Percentiles rank a stretch among this genome's conserved stretches.
phyloP scores from a whole-genome alignment of 2,113 vertebrate species.

The Saimiri boliviensis region DNA sequence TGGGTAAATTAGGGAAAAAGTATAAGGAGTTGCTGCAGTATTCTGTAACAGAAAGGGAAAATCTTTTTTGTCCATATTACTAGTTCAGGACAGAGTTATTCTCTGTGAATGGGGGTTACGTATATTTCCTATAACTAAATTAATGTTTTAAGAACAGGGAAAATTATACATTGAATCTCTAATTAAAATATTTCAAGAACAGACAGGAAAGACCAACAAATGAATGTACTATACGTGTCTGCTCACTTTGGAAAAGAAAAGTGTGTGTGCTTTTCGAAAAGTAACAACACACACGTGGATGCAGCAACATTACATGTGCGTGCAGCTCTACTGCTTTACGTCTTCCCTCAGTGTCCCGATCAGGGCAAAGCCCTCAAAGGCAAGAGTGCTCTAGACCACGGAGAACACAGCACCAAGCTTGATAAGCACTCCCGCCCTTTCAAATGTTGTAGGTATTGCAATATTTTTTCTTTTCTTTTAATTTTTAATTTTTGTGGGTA shows the following conservation, averaged over 20 bases:
- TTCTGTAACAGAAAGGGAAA: neutral
- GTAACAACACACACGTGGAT: neutral
- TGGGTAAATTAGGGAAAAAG: neutral
- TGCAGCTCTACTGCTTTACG: too few species aligned
- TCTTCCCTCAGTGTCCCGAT: neutral
- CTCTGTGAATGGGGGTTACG: neutral
- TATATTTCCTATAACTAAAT: neutral
- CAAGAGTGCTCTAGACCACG: neutral
- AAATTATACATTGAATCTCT: neutral
- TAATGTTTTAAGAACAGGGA: neutral
- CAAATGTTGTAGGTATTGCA: neutral
- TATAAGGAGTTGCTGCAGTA: neutral
- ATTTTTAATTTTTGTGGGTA: too few species aligned
- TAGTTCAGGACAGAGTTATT: neutral
- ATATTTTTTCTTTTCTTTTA: neutral
- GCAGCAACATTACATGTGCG: accelerated
- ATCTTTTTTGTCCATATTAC: neutral
- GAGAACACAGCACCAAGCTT: neutral
- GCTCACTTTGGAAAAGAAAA: neutral
- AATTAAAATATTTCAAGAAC: neutral
- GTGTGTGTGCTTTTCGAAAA: neutral
- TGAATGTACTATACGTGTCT: neutral
- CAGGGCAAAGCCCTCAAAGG: neutral
- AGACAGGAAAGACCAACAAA: neutral
- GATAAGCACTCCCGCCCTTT: neutral